Base-by-base conservation (phyloP, 1,140 invertebrate genomes). In the Helicorthomorpha holstii region DNA sequence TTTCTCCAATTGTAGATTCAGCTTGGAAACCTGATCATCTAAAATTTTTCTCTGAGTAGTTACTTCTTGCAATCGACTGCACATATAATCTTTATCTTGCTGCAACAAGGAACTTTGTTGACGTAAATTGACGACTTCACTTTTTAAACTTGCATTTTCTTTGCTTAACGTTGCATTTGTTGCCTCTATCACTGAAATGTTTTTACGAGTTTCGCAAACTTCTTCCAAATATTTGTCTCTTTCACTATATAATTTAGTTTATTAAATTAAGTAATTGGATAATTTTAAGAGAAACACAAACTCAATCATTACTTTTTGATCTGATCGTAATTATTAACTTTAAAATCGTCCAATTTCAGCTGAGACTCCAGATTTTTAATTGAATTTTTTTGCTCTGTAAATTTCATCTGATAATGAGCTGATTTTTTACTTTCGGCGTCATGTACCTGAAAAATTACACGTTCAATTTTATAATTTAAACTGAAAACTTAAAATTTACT, bases 1-100 rank as follows among this genome's bases (percentile, higher is more conserved):
- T 47, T 65, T 60, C 21, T 70, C 68, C 14, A 69, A 47, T 49
- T 68, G 59, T 19, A 58, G 48, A 23, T 53, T 57, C 2, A 62
- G 38, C 43, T 63, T 58, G 45, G 61, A 58, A 4, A 66, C 23
- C 52, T 64, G 63, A 46, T 70, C 67, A 44, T 69, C 67, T 19
- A 57, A 42, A 45, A 63, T 63, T 19, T 54, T 52, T 10, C 56
- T 49, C 45, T 61, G 60, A 51, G 66, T 61, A 23, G 57, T 57
- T 1, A 60, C 41, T n/a, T 69, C 67, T 21, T 61, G 52, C 4
- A 60, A 56, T 51, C 69, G 67, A 47, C 62, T 64, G 2, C 58
- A 61, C 27, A 69, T 57, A 52, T 68, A 70, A 23, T 68, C 67
- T 56, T 70, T 70, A 58, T 70, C 68, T 56, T 69, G 64, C 49